Percentiles rank a stretch among this genome's conserved stretches.
phyloP scores from a whole-genome alignment of 2,113 vertebrate species.

The Myocastor coypus region DNA sequence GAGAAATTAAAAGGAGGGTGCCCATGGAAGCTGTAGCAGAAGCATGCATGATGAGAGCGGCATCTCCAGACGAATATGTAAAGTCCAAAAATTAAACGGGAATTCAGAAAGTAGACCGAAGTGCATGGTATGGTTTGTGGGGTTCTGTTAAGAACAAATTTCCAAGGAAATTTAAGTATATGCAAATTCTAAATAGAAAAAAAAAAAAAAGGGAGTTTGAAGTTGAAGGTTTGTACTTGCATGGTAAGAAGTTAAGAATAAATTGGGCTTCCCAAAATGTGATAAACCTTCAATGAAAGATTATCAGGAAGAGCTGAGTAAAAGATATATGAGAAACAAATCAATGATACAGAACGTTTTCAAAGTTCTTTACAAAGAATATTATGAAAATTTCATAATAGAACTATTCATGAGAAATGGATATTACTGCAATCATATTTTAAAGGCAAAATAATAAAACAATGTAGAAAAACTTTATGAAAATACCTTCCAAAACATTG shows the following conservation, averaged over 20 bases:
- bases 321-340: neutral
- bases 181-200: neutral
- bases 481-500: neutral
- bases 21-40: no score
- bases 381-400: neutral
- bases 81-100: neutral
- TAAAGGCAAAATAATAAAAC: neutral
- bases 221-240: neutral
- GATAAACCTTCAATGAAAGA: neutral
- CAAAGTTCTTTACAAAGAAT: neutral
- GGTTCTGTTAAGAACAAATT: neutral
- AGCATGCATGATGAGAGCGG: neutral
- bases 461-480: neutral
- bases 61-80: no score
- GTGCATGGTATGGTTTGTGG: neutral
- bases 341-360: neutral
- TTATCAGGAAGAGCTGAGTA: neutral
- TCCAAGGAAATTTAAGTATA: neutral
- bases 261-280: neutral
- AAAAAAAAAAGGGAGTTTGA: neutral
- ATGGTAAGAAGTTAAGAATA: neutral
- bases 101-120: neutral
- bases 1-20: neutral
- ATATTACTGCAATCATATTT: neutral
- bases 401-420: neutral